phyloP scores from a whole-genome alignment of 23 tunicate species.

The Aplidium turbinatum region DNA sequence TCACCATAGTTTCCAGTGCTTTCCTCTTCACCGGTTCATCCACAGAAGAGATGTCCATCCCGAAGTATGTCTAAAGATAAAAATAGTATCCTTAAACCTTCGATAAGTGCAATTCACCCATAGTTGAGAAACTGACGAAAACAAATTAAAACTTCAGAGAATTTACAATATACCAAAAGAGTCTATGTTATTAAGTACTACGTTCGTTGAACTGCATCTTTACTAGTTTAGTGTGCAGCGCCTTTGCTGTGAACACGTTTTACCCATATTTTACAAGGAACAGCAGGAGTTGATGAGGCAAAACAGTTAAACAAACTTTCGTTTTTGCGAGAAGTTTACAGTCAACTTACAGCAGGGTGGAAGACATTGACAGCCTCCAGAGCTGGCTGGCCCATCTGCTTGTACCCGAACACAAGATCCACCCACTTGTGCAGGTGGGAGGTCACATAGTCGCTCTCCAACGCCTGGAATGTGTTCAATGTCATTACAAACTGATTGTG shows the following conservation, averaged over 20 bases:
- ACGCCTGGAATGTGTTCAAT: too few relatives aligned
- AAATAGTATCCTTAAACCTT: neutral
- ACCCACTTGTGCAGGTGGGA: conserved; percentile 81
- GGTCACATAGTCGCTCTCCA: conserved; percentile 87
- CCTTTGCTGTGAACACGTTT: too few relatives aligned
- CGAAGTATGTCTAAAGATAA: conserved; percentile 80
- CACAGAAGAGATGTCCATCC: conserved; percentile 68
- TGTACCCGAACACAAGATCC: conserved; percentile 93
- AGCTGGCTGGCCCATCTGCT: conserved; percentile 88
- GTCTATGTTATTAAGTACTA: neutral
- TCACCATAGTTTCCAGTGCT: conserved; percentile 98
- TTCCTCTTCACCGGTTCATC: conserved; percentile 86
- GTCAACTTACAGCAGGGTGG: conserved; percentile 97
- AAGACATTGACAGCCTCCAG: conserved; percentile 91
- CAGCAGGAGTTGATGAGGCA: neutral
- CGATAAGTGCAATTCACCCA: neutral
- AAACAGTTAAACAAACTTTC: neutral
- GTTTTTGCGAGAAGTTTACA: too few relatives aligned
- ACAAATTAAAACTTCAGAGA: too few relatives aligned
- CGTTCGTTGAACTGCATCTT: neutral
- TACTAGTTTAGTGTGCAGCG: too few relatives aligned
- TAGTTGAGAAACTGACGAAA: too few relatives aligned
- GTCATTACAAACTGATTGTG: too few relatives aligned
- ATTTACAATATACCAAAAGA: neutral
- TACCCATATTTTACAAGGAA: too few relatives aligned